A percentile compares a stretch with the other conserved stretches of the same genome.
Evolutionary conservation across 2,113 vertebrate species (phyloP).

Genomic region (Myotis yumanensis): DNA sequence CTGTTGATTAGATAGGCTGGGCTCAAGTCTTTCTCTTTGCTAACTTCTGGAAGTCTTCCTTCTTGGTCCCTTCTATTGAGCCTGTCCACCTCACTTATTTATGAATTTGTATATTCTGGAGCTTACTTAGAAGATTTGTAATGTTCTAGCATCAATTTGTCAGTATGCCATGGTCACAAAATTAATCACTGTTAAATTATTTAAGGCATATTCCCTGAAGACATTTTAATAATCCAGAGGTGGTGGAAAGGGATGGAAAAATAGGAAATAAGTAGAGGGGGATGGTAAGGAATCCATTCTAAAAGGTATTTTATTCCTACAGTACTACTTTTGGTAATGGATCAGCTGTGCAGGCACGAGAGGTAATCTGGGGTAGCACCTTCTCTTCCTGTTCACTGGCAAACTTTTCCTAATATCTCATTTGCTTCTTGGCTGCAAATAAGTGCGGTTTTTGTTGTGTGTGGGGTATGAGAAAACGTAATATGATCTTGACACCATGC

Average conservation of each 20-base stretch:
- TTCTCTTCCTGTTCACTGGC: background rate
- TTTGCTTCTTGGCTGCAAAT: background rate
- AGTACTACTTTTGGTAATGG: background rate
- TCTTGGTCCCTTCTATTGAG: background rate
- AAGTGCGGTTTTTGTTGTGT: background rate
- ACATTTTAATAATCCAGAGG: background rate
- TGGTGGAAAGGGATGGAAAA: background rate
- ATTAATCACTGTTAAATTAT: background rate
- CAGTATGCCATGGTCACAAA: background rate
- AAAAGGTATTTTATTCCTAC: background rate
- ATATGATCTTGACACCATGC: background rate
- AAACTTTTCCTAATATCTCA: background rate
- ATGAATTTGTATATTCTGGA: background rate
- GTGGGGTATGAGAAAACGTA: background rate
- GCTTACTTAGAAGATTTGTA: background rate
- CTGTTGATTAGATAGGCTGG: background rate
- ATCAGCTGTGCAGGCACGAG: fast-evolving
- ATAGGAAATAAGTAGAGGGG: background rate
- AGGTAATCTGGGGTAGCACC: background rate
- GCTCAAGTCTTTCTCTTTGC: background rate
- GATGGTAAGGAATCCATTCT: background rate
- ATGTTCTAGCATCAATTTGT: background rate
- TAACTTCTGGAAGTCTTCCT: background rate
- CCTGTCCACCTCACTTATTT: background rate
- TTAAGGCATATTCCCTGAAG: background rate